Evolutionary conservation across 30 jellyfish, hydroid and myxozoan genomes (phyloP).

Genomic region (Phacellophora camtschatica): DNA sequence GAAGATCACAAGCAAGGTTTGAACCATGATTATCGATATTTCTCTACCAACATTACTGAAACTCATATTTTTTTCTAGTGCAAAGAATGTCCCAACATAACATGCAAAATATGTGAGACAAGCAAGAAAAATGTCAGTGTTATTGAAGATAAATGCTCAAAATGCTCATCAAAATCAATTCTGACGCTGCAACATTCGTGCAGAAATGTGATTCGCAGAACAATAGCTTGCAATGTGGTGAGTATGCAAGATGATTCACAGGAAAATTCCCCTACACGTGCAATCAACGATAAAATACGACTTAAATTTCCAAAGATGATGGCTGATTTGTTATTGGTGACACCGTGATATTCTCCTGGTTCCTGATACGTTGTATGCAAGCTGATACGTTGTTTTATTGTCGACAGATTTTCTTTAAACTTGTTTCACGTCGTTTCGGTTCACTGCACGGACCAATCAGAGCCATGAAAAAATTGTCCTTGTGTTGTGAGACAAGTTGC

Average conservation of each 20-base stretch:
- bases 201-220: slow-evolving; percentile 24
- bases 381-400: no score
- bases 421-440: no score
- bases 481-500: no score
- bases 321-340: no score
- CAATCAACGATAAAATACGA: background rate
- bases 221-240: background rate
- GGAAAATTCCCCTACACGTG: background rate
- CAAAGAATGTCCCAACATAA: background rate
- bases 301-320: no score
- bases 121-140: background rate
- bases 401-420: no score
- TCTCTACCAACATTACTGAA: background rate
- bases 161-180: background rate
- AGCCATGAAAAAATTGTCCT: no score
- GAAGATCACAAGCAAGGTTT: no score
- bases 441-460: no score
- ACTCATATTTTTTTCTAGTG: background rate
- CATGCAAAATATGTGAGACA: background rate
- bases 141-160: background rate
- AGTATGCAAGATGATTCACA: background rate
- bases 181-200: background rate
- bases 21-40: background rate
- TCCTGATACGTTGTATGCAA: no score
- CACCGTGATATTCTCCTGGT: no score